Conservation (phyloP, 2,888 invertebrate species). For the Apotomis capreana region DNA sequence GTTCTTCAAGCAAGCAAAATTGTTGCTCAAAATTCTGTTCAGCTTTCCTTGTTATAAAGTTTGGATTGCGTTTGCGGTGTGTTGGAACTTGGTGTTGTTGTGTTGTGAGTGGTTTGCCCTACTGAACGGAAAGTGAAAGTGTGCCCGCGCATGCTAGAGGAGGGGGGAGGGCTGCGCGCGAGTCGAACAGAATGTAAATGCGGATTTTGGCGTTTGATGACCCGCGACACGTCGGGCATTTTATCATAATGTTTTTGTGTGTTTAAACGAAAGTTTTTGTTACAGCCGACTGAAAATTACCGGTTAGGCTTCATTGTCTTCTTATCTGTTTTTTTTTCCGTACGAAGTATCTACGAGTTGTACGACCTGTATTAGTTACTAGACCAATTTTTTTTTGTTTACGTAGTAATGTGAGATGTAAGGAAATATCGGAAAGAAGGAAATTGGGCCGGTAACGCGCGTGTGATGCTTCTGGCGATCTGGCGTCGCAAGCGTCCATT, state of each 20-base stretch:
- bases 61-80: conserved; percentile 40
- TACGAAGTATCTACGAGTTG: neutral
- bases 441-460: too few species aligned
- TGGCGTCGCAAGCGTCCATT: too few species aligned
- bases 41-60: conserved; percentile 23
- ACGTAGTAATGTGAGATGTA: too few species aligned
- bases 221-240: conserved; percentile 54
- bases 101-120: conserved; percentile 66
- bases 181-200: conserved; percentile 70
- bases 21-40: conserved; percentile 43
- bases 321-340: neutral
- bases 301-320: neutral
- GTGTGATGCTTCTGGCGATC: too few species aligned
- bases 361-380: too few species aligned
- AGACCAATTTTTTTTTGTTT: too few species aligned
- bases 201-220: conserved; percentile 77
- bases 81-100: conserved; percentile 50
- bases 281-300: neutral
- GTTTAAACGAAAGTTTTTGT: conserved; percentile 33
- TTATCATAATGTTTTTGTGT: conserved; percentile 34
- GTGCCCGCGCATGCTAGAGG: conserved; percentile 55
- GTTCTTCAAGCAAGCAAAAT: conserved; percentile 50
- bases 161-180: conserved; percentile 62
- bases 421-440: too few species aligned
- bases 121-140: conserved; percentile 82